Percentiles rank a stretch among this genome's conserved stretches.
Conservation (phyloP, 2,113 vertebrate species). For the Mormyrus iriodes region DNA sequence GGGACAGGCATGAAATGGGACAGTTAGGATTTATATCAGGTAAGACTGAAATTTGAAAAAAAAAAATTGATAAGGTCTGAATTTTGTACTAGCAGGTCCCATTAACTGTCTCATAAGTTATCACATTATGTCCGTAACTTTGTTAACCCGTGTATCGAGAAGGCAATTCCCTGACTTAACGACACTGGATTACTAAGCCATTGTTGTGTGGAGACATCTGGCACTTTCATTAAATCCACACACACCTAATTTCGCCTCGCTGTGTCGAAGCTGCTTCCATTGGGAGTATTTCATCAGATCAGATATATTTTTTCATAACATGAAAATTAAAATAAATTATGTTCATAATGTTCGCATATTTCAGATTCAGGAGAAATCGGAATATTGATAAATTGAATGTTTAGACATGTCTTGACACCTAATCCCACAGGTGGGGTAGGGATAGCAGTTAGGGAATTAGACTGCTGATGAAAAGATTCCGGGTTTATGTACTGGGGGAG, state of each 20-base stretch:
- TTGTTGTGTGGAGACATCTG: constrained; percentile 1
- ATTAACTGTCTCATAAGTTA: background rate
- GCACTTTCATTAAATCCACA: constrained; percentile 10
- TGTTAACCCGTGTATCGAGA: background rate
- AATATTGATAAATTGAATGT: background rate
- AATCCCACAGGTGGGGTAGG: background rate
- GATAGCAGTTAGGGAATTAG: background rate
- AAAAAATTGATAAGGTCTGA: background rate
- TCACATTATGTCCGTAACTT: background rate
- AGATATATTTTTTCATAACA: background rate
- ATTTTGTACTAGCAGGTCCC: background rate
- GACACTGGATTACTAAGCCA: background rate
- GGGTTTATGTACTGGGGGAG: background rate
- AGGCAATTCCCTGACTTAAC: constrained; percentile 2
- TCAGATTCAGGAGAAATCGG: background rate
- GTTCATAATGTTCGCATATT: background rate
- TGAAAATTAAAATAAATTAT: background rate
- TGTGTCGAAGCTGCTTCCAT: background rate
- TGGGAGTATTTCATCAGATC: background rate
- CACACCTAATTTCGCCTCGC: background rate
- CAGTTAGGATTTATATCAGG: constrained; percentile 27
- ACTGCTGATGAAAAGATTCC: background rate
- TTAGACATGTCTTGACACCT: background rate
- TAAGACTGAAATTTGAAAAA: background rate
- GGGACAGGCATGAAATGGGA: background rate